phyloP scores from a whole-genome alignment of 2,888 invertebrate species.

The Branchellion lobata region DNA sequence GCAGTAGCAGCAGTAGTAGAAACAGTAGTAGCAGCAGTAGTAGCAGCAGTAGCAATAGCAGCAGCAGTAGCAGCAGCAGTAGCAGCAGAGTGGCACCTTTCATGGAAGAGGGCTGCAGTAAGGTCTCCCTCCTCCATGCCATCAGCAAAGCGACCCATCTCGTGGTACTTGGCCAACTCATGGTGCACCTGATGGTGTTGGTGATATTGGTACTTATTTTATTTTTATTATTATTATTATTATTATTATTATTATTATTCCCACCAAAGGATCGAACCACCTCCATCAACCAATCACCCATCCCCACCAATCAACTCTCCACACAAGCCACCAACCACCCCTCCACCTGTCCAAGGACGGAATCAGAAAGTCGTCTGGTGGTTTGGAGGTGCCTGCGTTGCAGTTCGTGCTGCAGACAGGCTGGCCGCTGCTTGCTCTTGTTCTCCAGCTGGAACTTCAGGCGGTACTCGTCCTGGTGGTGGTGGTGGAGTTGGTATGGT shows the following conservation, averaged over 20 bases:
- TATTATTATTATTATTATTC: too few relatives aligned
- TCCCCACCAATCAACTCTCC: neutral
- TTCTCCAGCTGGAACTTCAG: constrained; percentile 52
- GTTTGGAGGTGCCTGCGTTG: constrained; percentile 57
- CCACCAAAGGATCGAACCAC: too few relatives aligned
- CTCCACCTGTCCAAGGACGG: constrained; percentile 64
- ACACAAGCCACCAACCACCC: neutral
- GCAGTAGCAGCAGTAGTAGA: too few relatives aligned
- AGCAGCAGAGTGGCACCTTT: constrained; percentile 65
- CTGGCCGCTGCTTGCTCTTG: constrained; percentile 57
- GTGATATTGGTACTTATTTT: neutral
- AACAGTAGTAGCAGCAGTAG: too few relatives aligned
- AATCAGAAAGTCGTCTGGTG: constrained; percentile 54
- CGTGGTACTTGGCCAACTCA: constrained; percentile 67
- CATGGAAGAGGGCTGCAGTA: constrained; percentile 65
- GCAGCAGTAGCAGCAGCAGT: constrained; percentile 63
- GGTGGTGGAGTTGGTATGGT: neutral
- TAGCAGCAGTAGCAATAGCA: too few relatives aligned
- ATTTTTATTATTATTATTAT: neutral
- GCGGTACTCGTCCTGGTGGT: constrained; percentile 57
- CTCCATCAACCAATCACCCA: neutral
- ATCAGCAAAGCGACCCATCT: constrained; percentile 64
- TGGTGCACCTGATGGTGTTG: constrained; percentile 63
- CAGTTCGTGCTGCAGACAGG: constrained; percentile 62
- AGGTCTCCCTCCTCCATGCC: constrained; percentile 61